Percentiles rank a stretch among this genome's conserved stretches.
phyloP scores from a whole-genome alignment of 2,113 vertebrate genomes.

The Ciconia boyciana region DNA sequence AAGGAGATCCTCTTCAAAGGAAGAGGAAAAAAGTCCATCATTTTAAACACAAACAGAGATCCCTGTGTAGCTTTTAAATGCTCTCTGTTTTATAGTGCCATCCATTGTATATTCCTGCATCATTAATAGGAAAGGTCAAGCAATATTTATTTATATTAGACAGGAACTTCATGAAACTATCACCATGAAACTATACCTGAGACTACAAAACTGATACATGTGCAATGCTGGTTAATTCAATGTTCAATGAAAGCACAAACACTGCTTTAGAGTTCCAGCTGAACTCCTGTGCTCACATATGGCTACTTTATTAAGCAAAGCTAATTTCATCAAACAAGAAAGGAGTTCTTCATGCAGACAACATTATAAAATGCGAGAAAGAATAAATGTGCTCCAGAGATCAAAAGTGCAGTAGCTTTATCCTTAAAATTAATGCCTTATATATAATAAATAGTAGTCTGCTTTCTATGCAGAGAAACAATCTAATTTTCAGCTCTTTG shows the following conservation, averaged over 20 bases:
- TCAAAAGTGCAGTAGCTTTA: neutral
- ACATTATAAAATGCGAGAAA: neutral
- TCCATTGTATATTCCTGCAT: neutral
- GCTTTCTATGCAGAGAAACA: neutral
- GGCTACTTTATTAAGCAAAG: neutral
- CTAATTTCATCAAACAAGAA: neutral
- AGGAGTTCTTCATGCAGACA: neutral
- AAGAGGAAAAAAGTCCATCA: neutral
- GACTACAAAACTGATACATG: neutral
- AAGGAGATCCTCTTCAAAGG: neutral
- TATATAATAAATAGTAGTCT: neutral
- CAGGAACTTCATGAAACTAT: conserved; percentile 24
- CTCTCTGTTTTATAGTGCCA: neutral
- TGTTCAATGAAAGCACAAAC: neutral
- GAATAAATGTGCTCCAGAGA: neutral
- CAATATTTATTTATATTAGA: conserved; percentile 33
- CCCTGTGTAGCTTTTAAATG: neutral
- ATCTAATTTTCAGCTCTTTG: neutral
- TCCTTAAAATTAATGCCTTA: neutral
- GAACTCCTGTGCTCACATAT: neutral
- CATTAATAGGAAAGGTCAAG: conserved; percentile 37
- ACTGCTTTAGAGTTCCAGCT: neutral
- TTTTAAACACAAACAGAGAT: neutral
- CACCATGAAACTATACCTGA: neutral
- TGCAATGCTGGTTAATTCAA: neutral